Evolutionary conservation across 2,113 vertebrate genomes (phyloP).

Genomic region (Falcunculus frontatus): DNA sequence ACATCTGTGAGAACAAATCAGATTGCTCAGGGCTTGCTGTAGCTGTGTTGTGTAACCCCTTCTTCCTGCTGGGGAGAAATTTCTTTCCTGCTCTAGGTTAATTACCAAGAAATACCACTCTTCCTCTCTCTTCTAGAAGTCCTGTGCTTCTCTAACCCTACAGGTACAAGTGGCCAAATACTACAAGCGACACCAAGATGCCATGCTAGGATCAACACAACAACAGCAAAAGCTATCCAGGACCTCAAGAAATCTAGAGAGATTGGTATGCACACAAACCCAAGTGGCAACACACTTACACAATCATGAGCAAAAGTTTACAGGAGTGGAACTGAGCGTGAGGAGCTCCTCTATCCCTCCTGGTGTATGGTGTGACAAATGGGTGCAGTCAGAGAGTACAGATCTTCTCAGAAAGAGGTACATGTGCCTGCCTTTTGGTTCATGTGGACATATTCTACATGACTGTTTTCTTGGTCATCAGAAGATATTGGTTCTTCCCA

Average conservation of each 20-base stretch:
- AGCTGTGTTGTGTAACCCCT: not conserved
- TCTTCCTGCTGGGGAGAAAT: not conserved
- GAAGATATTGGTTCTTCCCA: not conserved
- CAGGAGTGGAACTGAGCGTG: not conserved
- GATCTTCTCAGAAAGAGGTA: not conserved
- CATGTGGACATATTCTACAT: not conserved
- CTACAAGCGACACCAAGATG: not conserved
- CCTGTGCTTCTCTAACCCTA: not conserved
- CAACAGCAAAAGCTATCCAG: not conserved
- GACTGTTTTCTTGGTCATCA: not conserved
- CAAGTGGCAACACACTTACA: not conserved
- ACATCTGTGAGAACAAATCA: not conserved
- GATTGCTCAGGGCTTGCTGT: not conserved
- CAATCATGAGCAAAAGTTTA: rapidly evolving
- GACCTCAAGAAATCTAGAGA: not conserved
- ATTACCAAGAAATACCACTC: not conserved
- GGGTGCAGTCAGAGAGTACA: not conserved
- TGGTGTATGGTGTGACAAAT: not conserved
- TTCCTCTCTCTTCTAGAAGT: not conserved
- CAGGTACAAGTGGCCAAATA: not conserved
- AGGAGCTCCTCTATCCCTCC: not conserved
- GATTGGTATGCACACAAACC: too few species aligned
- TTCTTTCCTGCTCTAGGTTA: not conserved
- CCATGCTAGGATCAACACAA: not conserved
- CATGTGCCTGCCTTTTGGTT: not conserved